Base-by-base conservation (phyloP, 2,113 vertebrate species). In the Ailuropoda melanoleuca region DNA sequence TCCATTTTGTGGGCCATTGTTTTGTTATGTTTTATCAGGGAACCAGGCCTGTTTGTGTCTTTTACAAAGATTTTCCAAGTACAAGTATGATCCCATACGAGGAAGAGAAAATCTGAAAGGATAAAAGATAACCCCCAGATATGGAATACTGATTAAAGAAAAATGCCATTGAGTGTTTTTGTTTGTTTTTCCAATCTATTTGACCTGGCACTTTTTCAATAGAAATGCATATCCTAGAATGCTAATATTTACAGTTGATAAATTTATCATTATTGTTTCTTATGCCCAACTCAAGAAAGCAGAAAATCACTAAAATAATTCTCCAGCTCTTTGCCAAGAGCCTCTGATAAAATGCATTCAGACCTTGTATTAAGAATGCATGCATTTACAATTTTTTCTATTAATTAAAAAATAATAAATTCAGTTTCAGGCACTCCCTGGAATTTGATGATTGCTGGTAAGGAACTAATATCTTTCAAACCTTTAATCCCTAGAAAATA, bases 361-460 rank as follows among this genome's bases (percentile, higher is more conserved):
- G 70, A 55, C 18, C 72, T 50, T 58, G 19, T n/a, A 58, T 84
- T 95, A 90, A 91, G 15, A 95, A 88, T 60, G 3, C 1, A 31
- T 14, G 78, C 48, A 11, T 29, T 70, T 86, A 93, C 1, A 77
- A 48, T 37, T 81, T 88, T 87, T 53, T 77, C 46, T 93, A 53
- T 92, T 95, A 97, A 97, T 88, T 88, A 97, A 89, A 53, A 66
- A 96, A 58, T 37, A 96, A 88, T n/a, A 68, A 97, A 88, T 88
- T 68, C 50, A 95, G 4, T 50, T 34, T 23, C 0, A 43, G 58
- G 4, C 15, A 82, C 39, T 97, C 97, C 43, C 88, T 77, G 3
- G 46, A 82, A 92, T 53, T 14, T 93, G 48, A 96, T 89, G 53
- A 88, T 18, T 75, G 31, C 34, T 80, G 46, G n/a, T 24, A 75